phyloP scores from a whole-genome alignment of 2,113 vertebrate species.

The Circaetus gallicus region DNA sequence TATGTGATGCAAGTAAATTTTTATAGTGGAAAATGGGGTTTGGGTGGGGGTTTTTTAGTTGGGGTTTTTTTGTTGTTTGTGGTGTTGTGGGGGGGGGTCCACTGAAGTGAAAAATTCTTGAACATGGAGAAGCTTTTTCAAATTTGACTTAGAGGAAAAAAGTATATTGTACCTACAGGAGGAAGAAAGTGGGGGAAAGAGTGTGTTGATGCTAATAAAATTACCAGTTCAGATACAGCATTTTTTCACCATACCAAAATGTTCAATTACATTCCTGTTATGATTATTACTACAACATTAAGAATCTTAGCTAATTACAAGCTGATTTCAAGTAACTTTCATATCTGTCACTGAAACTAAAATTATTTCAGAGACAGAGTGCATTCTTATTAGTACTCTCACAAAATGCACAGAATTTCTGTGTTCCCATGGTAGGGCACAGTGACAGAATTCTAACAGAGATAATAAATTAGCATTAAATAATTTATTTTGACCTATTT shows the following conservation, averaged over 20 bases:
- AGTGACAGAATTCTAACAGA: background rate
- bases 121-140: background rate
- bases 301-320: background rate
- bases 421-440: background rate
- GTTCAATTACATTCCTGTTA: background rate
- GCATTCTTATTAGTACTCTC: background rate
- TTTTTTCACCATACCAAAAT: background rate
- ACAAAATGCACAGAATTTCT: background rate
- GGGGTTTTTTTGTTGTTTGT: background rate
- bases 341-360: background rate
- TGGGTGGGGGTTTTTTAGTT: too few species aligned
- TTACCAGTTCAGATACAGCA: background rate
- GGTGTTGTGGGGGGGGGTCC: accelerated
- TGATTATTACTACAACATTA: background rate
- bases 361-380: background rate
- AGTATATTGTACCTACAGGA: background rate
- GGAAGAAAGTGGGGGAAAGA: background rate
- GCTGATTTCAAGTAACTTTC: background rate
- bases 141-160: background rate
- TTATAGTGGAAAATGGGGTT: background rate
- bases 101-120: background rate
- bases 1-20: background rate
- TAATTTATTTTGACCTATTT: background rate
- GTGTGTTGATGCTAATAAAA: background rate
- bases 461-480: background rate